These are phyloP conservation scores for Noctua janthe DNA, from an alignment of 2,888 invertebrate species.

Conservation along the genomic window DNA sequence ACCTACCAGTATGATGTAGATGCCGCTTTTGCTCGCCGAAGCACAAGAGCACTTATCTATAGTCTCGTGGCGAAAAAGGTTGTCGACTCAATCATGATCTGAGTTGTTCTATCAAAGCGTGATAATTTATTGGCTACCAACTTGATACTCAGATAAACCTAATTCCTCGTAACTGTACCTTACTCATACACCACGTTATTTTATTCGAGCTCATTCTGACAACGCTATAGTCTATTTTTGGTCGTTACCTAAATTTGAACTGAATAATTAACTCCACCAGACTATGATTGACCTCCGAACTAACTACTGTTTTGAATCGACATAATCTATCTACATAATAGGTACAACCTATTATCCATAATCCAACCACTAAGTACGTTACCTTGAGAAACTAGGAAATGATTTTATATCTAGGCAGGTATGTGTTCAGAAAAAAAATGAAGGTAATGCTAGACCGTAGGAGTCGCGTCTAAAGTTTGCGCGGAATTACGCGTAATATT, in stretches of 20 bases:
- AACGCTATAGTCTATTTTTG: neutral
- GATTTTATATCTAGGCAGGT: neutral
- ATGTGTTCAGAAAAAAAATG: slow-evolving; percentile 1
- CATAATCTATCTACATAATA: slow-evolving; percentile 10
- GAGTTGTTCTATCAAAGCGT: neutral
- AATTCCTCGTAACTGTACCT: neutral
- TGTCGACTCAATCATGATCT: neutral
- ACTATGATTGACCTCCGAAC: neutral
- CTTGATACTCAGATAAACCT: neutral
- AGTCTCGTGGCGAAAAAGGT: neutral
- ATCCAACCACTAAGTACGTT: slow-evolving; percentile 27
- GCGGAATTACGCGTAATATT: neutral
- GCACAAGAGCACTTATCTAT: neutral
- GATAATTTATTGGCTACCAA: neutral
- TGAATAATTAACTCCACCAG: slow-evolving; percentile 9
- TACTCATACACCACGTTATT: neutral
- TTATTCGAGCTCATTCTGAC: neutral
- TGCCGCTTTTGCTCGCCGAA: neutral
- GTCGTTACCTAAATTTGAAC: neutral
- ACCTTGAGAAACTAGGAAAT: slow-evolving; percentile 30
- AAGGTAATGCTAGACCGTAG: neutral
- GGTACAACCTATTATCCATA: no score
- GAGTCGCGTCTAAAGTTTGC: neutral
- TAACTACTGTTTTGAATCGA: neutral
- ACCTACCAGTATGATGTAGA: neutral